A percentile compares a stretch with the other conserved stretches of the same genome.
Conservation (phyloP, 2,797 vertebrate genomes). For the Micropoecilia bifurca region DNA sequence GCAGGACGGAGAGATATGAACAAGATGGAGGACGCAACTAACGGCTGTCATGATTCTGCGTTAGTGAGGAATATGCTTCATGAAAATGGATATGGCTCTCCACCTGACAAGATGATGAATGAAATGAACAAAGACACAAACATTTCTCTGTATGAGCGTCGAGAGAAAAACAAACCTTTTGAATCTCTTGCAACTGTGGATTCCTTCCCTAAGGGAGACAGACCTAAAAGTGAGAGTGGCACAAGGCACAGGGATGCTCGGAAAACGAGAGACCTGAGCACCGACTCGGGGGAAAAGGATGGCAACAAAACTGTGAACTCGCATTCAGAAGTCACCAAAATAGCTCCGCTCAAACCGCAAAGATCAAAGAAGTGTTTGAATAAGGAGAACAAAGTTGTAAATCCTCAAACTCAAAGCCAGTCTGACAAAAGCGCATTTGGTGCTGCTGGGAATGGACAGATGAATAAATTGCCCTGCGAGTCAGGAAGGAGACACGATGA, state of each 20-base stretch:
- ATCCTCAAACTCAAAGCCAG: slow-evolving; percentile 51
- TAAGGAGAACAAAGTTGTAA: slow-evolving; percentile 72
- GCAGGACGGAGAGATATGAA: slow-evolving; percentile 9
- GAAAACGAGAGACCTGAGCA: slow-evolving; percentile 54
- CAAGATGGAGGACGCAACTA: slow-evolving; percentile 22
- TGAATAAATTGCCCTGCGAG: slow-evolving; percentile 53
- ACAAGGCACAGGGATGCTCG: slow-evolving; percentile 30
- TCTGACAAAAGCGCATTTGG: slow-evolving; percentile 35
- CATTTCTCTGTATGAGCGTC: slow-evolving; percentile 38
- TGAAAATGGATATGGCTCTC: slow-evolving; percentile 76
- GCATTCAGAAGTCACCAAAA: slow-evolving; percentile 71
- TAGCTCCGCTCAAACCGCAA: slow-evolving; percentile 83
- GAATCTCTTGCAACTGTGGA: slow-evolving; percentile 29
- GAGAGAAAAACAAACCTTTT: slow-evolving; percentile 42
- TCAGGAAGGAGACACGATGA: slow-evolving; percentile 45
- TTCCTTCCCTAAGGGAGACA: slow-evolving; percentile 30
- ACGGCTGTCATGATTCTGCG: slow-evolving; percentile 47
- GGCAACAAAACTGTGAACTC: slow-evolving; percentile 52
- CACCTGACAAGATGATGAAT: slow-evolving; percentile 47
- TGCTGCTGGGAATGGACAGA: slow-evolving; percentile 42
- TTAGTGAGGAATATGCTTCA: slow-evolving; percentile 51
- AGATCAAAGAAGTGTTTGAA: slow-evolving; percentile 83
- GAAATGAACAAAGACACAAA: slow-evolving; percentile 41
- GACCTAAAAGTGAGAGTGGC: slow-evolving; percentile 30
- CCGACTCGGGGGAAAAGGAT: slow-evolving; percentile 48